Conservation (phyloP, 2,113 vertebrate genomes). For the Embiotoca jacksoni region DNA sequence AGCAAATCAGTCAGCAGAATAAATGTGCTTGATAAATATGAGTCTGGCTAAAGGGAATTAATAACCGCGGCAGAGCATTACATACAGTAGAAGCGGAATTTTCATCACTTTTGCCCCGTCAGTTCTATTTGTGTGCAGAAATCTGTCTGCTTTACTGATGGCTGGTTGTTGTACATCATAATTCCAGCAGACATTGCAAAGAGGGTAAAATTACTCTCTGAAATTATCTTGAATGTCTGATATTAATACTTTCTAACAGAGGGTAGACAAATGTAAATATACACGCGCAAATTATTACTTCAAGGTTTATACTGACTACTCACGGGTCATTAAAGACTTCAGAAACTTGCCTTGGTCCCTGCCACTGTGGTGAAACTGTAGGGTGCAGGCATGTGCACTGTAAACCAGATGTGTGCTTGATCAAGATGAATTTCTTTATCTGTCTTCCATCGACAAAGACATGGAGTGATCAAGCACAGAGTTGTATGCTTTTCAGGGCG, state of each 20-base stretch:
- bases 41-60: constrained; percentile 77
- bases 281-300: constrained; percentile 5
- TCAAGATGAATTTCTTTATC: constrained; percentile 65
- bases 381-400: constrained; percentile 3
- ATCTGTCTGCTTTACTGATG: constrained; percentile 42
- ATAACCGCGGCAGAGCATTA: constrained; percentile 63
- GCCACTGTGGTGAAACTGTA: not conserved
- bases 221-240: constrained; percentile 26
- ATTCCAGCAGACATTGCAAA: constrained; percentile 31
- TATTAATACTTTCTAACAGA: constrained; percentile 22
- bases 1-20: constrained; percentile 85
- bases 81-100: constrained; percentile 59
- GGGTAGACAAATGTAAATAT: not conserved
- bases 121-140: constrained; percentile 38
- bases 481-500: constrained; percentile 5
- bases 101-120: constrained; percentile 62
- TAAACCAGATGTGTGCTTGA: constrained; percentile 42
- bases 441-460: constrained; percentile 54
- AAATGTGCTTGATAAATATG: constrained; percentile 82
- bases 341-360: not conserved
- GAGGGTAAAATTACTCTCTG: constrained; percentile 6
- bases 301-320: constrained; percentile 5
- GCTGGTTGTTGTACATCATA: constrained; percentile 40
- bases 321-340: not conserved
- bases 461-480: constrained; percentile 45